Evolutionary conservation across 2,797 vertebrate genomes (phyloP), one percentile per base, ranked within the genome.

Genomic region (Periparus ater): DNA sequence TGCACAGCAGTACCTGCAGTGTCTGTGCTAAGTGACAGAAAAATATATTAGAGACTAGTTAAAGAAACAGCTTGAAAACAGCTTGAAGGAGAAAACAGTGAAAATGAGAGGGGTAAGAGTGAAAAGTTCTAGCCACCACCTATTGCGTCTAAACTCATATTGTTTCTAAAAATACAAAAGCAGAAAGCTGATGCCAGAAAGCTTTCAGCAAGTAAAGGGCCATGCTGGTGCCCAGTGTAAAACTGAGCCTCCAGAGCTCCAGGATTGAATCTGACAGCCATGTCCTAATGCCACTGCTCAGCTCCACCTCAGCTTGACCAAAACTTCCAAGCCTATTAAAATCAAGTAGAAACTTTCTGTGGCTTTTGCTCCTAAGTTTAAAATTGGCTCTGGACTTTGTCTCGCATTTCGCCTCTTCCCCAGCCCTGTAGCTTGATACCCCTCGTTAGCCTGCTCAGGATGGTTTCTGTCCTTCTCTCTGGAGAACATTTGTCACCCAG

Each of bases 401-500:
- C 91, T 95, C 83, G 1, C 74, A 60, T 95, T 96, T 96, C 63
- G 0, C 76, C 47, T 95, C 94, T 96, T 92, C 95, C 57, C 95
- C 82, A 54, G 72, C 54, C 17, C 75, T 94, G 97, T 96, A 96
- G 94, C 77, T 78, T 48, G 96, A 97, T 95, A 97, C 8, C 77
- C 84, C 89, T 91, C 48, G 87, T 96, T 94, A 96, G 89, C 88
- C 72, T 13, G 42, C 95, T 90, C 30, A 7, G 96, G 96, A 95
- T 91, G 73, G 88, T 95, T 96, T 95, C 78, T 94, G 63, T 77
- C 60, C 58, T 0, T 95, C 95, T 91, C 94, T 93, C 91, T 89
- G 86, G 75, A 95, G 97, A 97, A 89, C 95, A 97, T 97, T 96
- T 97, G 97, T 97, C 97, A 96, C 95, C 86, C 65, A 1, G 94